Percentiles rank a stretch among this genome's conserved stretches.
These are phyloP conservation scores for Alouatta caraya DNA, from an alignment of 2,797 vertebrate genomes.

Conservation along the genomic window DNA sequence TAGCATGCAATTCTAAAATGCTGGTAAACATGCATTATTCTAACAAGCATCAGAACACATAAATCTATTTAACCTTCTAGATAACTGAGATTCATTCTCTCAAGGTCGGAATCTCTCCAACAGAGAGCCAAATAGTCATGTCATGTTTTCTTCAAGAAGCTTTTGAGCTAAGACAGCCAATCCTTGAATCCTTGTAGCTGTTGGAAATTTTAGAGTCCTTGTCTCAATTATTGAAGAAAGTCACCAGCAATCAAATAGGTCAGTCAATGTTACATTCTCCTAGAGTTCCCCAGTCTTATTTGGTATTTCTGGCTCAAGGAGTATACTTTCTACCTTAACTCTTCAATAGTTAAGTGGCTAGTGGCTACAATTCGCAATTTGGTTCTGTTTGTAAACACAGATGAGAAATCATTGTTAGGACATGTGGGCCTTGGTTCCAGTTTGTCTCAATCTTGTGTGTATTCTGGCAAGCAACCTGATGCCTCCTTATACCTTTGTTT, in stretches of 20 bases:
- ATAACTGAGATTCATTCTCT: constrained; percentile 49
- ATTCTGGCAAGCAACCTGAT: constrained; percentile 62
- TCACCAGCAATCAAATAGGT: not conserved
- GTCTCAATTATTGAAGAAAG: not conserved
- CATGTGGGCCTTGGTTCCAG: constrained; percentile 51
- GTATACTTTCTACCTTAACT: not conserved
- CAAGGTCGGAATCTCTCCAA: constrained; percentile 23
- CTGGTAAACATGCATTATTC: constrained; percentile 69
- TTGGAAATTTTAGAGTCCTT: constrained; percentile 18
- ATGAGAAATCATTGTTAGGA: constrained; percentile 59
- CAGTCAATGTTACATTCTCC: not conserved
- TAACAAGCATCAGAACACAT: constrained; percentile 65
- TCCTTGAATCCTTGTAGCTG: not conserved
- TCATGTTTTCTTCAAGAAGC: not conserved
- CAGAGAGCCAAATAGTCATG: constrained; percentile 1
- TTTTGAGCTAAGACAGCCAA: constrained; percentile 27
- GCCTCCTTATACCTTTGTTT: constrained; percentile 55
- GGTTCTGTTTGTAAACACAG: constrained; percentile 70
- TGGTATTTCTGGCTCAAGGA: constrained; percentile 8
- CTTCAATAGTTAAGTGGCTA: not conserved
- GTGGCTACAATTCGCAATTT: constrained; percentile 3
- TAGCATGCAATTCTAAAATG: constrained; percentile 50
- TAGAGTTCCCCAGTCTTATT: not conserved
- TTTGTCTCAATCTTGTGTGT: constrained; percentile 60
- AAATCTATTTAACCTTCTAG: constrained; percentile 65